Conservation (phyloP, 2,888 invertebrate species). For the Heliconius aoede region DNA sequence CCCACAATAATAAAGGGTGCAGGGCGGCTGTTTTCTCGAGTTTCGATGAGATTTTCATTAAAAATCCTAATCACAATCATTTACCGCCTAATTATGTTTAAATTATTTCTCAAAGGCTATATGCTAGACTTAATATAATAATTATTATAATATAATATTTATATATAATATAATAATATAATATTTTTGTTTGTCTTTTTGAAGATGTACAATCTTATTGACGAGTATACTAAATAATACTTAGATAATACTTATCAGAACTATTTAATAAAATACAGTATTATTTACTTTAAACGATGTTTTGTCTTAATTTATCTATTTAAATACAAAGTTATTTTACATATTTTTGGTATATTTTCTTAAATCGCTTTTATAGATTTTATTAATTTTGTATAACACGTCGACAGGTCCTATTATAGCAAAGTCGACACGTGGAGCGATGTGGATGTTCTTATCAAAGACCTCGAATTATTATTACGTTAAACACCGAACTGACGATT, state of each 20-base stretch:
- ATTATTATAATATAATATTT: no score
- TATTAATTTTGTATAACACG: background rate
- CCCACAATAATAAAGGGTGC: constrained; percentile 46
- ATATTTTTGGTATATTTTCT: background rate
- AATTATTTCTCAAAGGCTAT: no score
- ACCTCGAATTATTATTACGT: constrained; percentile 52
- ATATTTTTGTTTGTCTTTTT: no score
- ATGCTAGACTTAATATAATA: no score
- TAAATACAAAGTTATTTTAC: background rate
- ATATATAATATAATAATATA: no score
- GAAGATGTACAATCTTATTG: background rate
- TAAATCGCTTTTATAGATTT: background rate
- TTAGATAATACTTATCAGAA: background rate
- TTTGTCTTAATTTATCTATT: background rate
- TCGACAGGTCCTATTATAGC: constrained; percentile 35
- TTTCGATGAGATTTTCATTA: constrained; percentile 42
- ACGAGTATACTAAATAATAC: background rate
- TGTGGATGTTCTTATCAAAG: constrained; percentile 31
- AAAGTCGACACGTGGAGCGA: constrained; percentile 33
- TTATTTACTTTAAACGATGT: background rate
- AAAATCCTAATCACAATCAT: constrained; percentile 50
- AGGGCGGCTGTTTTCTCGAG: constrained; percentile 49
- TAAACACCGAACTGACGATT: constrained; percentile 51
- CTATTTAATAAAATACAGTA: constrained; percentile 8
- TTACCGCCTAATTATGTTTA: constrained; percentile 20